A percentile compares a stretch with the other conserved stretches of the same genome.
phyloP scores from a whole-genome alignment of 1,140 invertebrate species.

The Aradophagus sp. region DNA sequence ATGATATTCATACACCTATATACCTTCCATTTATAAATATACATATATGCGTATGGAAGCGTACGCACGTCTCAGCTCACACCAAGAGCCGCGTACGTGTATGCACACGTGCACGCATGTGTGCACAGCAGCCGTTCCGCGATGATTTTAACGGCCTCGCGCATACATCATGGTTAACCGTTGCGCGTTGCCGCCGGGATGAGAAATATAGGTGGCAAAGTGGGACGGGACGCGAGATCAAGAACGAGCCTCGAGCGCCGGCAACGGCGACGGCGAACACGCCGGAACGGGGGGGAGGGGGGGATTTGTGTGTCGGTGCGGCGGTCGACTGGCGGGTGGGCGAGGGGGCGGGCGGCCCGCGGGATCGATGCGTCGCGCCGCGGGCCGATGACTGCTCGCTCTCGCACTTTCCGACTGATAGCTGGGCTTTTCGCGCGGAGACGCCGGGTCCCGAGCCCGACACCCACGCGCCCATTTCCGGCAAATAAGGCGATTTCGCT shows the following conservation, averaged over 20 bases:
- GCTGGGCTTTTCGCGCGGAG: no score
- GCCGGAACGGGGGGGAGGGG: slow-evolving; percentile 52
- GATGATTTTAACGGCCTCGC: slow-evolving; percentile 44
- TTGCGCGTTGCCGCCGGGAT: slow-evolving; percentile 56
- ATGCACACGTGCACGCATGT: slow-evolving; percentile 1
- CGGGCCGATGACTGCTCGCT: slow-evolving; percentile 66
- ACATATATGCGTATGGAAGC: no score
- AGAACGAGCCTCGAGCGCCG: slow-evolving; percentile 25
- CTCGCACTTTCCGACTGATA: slow-evolving; percentile 55
- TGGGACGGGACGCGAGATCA: slow-evolving; percentile 45
- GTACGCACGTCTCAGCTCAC: no score
- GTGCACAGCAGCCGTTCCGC: slow-evolving; percentile 49
- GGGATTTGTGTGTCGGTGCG: no score
- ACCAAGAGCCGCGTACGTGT: slow-evolving; percentile 7
- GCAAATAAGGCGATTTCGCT: background rate
- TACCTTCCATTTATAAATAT: no score
- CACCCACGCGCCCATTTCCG: background rate
- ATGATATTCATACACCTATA: no score
- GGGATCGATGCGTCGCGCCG: slow-evolving; percentile 72
- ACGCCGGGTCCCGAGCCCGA: background rate
- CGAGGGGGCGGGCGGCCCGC: no score
- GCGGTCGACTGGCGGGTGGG: no score
- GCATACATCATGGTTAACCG: slow-evolving; percentile 70
- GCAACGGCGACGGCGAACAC: slow-evolving; percentile 17
- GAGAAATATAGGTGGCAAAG: slow-evolving; percentile 44